A percentile compares a stretch with the other conserved stretches of the same genome.
These are phyloP conservation scores for Fringilla coelebs DNA, from an alignment of 2,797 vertebrate genomes.

Conservation along the genomic window DNA sequence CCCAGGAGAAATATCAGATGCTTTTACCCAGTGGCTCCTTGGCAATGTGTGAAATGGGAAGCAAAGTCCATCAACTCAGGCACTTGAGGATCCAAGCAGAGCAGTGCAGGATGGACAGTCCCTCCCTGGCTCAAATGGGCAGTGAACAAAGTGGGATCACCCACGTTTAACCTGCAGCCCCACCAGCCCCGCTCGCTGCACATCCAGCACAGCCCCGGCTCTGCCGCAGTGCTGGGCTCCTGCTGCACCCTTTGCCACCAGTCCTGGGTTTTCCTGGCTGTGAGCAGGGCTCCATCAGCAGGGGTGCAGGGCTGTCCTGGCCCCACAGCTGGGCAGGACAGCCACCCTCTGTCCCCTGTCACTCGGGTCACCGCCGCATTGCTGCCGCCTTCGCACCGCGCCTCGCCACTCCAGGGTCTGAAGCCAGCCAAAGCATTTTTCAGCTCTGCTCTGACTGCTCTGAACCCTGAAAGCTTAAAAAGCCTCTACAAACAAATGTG, in stretches of 20 bases:
- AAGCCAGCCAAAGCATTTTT: background rate
- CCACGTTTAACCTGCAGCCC: background rate
- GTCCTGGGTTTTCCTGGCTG: background rate
- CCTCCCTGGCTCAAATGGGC: background rate
- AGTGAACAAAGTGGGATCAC: background rate
- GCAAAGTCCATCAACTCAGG: background rate
- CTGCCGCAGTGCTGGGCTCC: background rate
- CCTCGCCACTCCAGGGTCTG: accelerated
- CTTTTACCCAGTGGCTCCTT: background rate
- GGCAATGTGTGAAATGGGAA: background rate
- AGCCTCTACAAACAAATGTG: background rate
- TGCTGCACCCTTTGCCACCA: accelerated
- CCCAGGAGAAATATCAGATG: background rate
- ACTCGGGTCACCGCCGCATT: background rate
- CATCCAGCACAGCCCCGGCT: background rate
- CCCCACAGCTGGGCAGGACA: accelerated
- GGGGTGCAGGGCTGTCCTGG: background rate
- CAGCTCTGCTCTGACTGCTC: background rate
- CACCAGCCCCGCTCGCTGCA: background rate
- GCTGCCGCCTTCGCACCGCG: accelerated
- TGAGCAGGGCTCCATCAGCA: accelerated
- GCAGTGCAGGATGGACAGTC: background rate
- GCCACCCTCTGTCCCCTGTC: background rate
- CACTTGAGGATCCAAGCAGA: accelerated
- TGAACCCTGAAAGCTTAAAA: background rate